Conservation (phyloP, 2,113 vertebrate genomes). For the Sarotherodon lohbergeri region DNA sequence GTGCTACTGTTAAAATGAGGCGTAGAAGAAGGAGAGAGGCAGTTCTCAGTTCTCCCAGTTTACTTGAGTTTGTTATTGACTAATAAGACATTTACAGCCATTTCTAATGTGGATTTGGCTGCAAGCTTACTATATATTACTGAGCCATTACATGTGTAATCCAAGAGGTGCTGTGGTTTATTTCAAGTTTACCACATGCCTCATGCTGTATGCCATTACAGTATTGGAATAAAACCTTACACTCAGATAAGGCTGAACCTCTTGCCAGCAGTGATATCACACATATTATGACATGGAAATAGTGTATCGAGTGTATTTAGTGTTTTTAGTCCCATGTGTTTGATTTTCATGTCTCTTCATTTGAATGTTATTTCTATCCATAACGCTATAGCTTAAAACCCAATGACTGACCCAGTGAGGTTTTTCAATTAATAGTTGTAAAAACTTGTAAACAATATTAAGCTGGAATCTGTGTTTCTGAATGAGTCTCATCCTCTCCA, state of each 20-base stretch:
- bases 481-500: background rate
- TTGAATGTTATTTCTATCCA: background rate
- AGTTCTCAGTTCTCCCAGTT: background rate
- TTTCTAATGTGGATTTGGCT: background rate
- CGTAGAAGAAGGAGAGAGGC: rapidly evolving
- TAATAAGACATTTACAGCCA: background rate
- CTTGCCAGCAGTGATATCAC: background rate
- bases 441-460: background rate
- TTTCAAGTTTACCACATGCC: background rate
- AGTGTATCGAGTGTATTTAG: background rate
- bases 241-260: background rate
- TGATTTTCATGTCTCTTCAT: background rate
- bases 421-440: background rate
- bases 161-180: background rate
- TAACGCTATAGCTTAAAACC: background rate
- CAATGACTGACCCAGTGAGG: background rate
- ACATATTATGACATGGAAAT: background rate
- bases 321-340: background rate
- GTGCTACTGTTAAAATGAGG: background rate
- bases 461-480: background rate
- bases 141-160: background rate
- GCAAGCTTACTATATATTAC: background rate
- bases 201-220: background rate
- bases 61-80: background rate
- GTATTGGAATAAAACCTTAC: background rate